Evolutionary conservation across 2,797 vertebrate species (phyloP).

Genomic region (Columba guinea): DNA sequence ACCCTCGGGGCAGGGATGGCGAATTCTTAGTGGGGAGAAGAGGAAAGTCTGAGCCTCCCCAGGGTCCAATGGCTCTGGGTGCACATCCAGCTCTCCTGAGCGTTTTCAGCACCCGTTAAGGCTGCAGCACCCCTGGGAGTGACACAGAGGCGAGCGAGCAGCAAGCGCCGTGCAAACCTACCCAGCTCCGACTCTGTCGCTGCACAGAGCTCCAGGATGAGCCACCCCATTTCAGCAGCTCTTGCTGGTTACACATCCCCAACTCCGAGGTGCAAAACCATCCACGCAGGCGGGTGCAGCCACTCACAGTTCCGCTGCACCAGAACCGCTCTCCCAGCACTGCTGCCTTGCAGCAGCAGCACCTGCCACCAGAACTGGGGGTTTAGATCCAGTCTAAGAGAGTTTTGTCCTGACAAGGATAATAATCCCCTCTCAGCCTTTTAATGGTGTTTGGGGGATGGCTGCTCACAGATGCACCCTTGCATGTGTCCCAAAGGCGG

Average conservation of each 20-base stretch:
- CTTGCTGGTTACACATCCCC: background rate
- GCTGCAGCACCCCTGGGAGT: rapidly evolving
- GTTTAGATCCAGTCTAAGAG: background rate
- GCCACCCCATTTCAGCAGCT: background rate
- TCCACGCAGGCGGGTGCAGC: rapidly evolving
- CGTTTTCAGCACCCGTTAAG: rapidly evolving
- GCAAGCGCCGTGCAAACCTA: background rate
- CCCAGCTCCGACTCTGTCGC: background rate
- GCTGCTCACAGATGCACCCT: background rate
- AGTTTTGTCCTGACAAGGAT: background rate
- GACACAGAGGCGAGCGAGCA: rapidly evolving
- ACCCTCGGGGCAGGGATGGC: background rate
- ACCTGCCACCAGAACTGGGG: background rate
- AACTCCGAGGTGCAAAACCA: background rate
- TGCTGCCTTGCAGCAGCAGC: background rate
- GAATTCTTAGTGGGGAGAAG: rapidly evolving
- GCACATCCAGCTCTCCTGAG: rapidly evolving
- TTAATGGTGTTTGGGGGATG: background rate
- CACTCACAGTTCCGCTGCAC: rapidly evolving
- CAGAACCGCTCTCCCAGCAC: background rate
- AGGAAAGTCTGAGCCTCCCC: background rate
- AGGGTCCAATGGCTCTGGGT: rapidly evolving
- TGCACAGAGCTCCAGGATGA: background rate
- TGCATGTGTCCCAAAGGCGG: rapidly evolving
- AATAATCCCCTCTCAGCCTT: background rate